A percentile compares a stretch with the other conserved stretches of the same genome.
Evolutionary conservation across 2,888 invertebrate genomes (phyloP).

Genomic region (Luperina nickerlii): DNA sequence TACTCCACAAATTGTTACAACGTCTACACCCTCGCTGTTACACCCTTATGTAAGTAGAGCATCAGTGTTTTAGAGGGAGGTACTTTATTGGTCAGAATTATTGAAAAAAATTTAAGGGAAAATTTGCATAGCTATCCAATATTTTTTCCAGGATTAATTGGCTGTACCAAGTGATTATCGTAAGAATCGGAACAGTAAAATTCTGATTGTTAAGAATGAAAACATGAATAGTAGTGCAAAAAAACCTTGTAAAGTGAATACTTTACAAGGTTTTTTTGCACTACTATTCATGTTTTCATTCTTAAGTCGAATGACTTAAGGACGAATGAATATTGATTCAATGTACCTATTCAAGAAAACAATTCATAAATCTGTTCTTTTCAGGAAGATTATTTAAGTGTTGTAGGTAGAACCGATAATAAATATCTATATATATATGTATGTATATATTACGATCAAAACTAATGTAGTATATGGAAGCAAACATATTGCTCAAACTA

Average conservation of each 20-base stretch:
- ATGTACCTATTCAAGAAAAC: not conserved
- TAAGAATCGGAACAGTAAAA: not conserved
- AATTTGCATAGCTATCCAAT: not conserved
- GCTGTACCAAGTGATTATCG: not conserved
- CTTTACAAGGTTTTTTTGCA: too few relatives aligned
- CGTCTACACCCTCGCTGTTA: slow-evolving; percentile 77
- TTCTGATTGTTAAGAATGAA: not conserved
- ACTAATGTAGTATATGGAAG: not conserved
- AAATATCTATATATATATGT: not conserved
- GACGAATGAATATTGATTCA: not conserved
- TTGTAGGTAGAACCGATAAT: not conserved
- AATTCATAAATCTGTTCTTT: not conserved
- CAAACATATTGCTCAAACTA: not conserved
- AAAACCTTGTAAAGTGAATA: not conserved
- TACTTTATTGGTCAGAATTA: slow-evolving; percentile 36
- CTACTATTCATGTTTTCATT: too few relatives aligned
- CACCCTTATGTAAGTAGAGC: slow-evolving; percentile 73
- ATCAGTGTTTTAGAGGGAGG: slow-evolving; percentile 34
- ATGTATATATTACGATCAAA: not conserved
- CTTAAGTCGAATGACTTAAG: too few relatives aligned
- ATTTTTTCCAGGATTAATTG: not conserved
- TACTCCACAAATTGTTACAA: slow-evolving; percentile 81
- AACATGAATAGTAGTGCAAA: not conserved
- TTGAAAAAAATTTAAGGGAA: not conserved
- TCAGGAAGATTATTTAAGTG: not conserved